These are phyloP conservation scores for Oreortyx pictus DNA, from an alignment of 2,797 vertebrate genomes.

Conservation along the genomic window DNA sequence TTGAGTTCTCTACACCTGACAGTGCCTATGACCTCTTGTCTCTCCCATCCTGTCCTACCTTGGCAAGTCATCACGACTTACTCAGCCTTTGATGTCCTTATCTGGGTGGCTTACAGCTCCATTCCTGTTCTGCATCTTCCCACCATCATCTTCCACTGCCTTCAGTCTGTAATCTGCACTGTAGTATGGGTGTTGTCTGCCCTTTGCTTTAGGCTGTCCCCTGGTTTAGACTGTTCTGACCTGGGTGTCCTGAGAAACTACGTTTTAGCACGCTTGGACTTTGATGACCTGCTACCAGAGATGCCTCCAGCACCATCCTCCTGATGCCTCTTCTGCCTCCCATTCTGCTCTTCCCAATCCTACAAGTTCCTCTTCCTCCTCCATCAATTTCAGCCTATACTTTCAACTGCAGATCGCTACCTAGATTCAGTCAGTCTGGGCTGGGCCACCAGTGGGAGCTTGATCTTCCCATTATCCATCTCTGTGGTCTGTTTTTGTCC, in stretches of 20 bases:
- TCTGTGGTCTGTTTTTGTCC: neutral
- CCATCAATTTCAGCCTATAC: neutral
- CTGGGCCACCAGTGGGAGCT: neutral
- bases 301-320: neutral
- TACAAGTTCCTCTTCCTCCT: neutral
- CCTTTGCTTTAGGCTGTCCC: neutral
- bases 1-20: neutral
- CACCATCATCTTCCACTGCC: neutral
- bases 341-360: neutral
- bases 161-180: conserved; percentile 53
- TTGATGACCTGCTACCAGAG: neutral
- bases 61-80: neutral
- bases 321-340: neutral
- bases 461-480: neutral
- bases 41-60: neutral
- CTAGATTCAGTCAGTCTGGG: neutral
- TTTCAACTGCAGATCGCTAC: neutral
- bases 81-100: conserved; percentile 17
- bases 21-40: neutral
- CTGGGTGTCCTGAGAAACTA: neutral
- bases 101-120: neutral
- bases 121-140: conserved; percentile 31
- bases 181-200: neutral
- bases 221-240: neutral
- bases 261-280: neutral